These are phyloP conservation scores for Polydrusus pterygomalis DNA, from an alignment of 2,888 invertebrate species.

Conservation along the genomic window DNA sequence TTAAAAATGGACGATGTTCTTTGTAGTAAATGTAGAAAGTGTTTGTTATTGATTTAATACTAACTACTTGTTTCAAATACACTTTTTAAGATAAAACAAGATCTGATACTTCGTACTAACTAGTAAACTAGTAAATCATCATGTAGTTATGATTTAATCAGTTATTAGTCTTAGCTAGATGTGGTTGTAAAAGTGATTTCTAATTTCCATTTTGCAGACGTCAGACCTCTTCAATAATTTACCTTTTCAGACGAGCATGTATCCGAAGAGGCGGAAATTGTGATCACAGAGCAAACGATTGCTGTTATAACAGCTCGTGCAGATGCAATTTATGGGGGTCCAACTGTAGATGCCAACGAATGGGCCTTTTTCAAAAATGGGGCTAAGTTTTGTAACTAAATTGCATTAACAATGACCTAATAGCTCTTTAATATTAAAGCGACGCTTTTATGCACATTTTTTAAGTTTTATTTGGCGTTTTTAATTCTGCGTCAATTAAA, in stretches of 20 bases:
- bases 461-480: slow-evolving; percentile 10
- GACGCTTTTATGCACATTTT: background rate
- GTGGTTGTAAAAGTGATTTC: slow-evolving; percentile 70
- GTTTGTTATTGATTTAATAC: background rate
- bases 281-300: slow-evolving; percentile 89
- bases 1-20: slow-evolving; percentile 1
- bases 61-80: background rate
- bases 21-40: slow-evolving; percentile 27
- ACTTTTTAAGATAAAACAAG: background rate
- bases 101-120: background rate
- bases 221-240: slow-evolving; percentile 81
- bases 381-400: slow-evolving; percentile 74
- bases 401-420: slow-evolving; percentile 61
- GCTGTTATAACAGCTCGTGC: slow-evolving; percentile 90
- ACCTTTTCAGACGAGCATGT: slow-evolving; percentile 90
- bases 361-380: slow-evolving; percentile 93
- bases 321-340: slow-evolving; percentile 93
- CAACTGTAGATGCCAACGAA: slow-evolving; percentile 91
- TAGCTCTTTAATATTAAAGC: slow-evolving; percentile 49
- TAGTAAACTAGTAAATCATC: background rate
- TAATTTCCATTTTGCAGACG: slow-evolving; percentile 82
- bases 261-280: slow-evolving; percentile 88
- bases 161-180: slow-evolving; percentile 46
- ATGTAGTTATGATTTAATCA: slow-evolving; percentile 9
- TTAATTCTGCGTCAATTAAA: background rate